phyloP scores from a whole-genome alignment of 2,113 vertebrate genomes.

The Tragelaphus strepsiceros region DNA sequence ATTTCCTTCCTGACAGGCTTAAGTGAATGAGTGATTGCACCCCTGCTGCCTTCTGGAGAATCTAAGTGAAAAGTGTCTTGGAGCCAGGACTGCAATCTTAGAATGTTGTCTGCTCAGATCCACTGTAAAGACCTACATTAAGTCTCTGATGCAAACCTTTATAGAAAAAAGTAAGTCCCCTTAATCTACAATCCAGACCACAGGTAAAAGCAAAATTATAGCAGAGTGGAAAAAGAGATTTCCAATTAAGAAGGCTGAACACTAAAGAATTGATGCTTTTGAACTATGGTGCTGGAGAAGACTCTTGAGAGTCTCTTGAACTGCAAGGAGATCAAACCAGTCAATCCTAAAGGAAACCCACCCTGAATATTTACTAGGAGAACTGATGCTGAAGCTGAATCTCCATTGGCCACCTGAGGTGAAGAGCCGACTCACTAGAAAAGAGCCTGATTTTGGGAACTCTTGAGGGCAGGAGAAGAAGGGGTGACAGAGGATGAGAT shows the following conservation, averaged over 20 bases:
- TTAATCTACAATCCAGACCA: neutral
- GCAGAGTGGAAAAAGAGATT: neutral
- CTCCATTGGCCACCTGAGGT: neutral
- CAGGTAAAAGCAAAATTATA: neutral
- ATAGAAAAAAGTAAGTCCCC: neutral
- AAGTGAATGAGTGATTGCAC: constrained; percentile 33
- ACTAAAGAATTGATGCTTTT: neutral
- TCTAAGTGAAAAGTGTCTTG: constrained; percentile 4
- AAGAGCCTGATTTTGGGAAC: neutral
- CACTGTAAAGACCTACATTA: neutral
- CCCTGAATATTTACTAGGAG: neutral
- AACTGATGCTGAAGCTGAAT: neutral
- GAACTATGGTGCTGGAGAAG: neutral
- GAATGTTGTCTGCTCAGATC: neutral
- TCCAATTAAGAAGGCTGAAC: neutral
- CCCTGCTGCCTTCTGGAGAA: neutral
- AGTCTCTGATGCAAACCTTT: neutral
- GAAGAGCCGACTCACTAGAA: neutral
- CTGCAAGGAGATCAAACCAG: neutral
- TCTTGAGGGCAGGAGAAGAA: neutral
- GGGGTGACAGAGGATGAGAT: neutral
- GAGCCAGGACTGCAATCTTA: neutral
- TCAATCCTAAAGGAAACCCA: neutral
- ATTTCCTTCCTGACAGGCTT: constrained; percentile 49
- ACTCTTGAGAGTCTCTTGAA: neutral